Evolutionary conservation across 2,888 invertebrate species (phyloP).

Genomic region (Elmis aenea): DNA sequence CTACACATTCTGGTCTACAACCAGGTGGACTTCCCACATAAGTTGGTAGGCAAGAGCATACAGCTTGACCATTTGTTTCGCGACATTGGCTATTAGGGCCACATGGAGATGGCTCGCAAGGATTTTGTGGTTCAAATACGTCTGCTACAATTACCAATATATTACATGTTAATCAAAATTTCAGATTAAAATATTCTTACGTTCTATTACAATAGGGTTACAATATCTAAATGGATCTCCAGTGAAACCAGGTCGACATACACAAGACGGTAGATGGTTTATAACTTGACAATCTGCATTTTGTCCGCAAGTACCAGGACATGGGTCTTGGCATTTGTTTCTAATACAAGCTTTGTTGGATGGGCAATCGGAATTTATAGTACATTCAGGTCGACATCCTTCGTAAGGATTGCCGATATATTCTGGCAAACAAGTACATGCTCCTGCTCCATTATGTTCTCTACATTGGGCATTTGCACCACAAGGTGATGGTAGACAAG

Average conservation of each 20-base stretch:
- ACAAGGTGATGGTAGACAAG: conserved; percentile 64
- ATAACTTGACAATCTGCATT: conserved; percentile 63
- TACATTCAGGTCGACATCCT: conserved; percentile 65
- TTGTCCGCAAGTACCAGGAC: conserved; percentile 64
- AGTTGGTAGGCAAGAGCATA: conserved; percentile 50
- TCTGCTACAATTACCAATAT: conserved; percentile 26
- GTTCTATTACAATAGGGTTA: conserved; percentile 38
- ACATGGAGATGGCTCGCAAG: conserved; percentile 48
- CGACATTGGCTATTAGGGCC: conserved; percentile 49
- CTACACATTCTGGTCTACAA: conserved; percentile 64
- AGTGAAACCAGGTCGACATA: conserved; percentile 56
- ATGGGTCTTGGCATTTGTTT: conserved; percentile 64
- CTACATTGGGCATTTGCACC: conserved; percentile 67
- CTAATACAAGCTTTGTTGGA: conserved; percentile 58
- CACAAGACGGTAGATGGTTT: conserved; percentile 63
- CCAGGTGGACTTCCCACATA: conserved; percentile 49
- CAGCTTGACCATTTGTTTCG: conserved; percentile 47
- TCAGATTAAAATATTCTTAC: conserved; percentile 38
- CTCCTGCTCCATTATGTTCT: conserved; percentile 66
- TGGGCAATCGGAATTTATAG: conserved; percentile 61
- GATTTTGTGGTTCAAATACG: conserved; percentile 43
- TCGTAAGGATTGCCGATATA: conserved; percentile 74
- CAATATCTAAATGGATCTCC: conserved; percentile 62
- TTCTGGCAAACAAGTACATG: conserved; percentile 65
- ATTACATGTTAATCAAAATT: no score